A percentile compares a stretch with the other conserved stretches of the same genome.
phyloP scores from a whole-genome alignment of 2,888 invertebrate species.

The Fissipunctia ypsillon region DNA sequence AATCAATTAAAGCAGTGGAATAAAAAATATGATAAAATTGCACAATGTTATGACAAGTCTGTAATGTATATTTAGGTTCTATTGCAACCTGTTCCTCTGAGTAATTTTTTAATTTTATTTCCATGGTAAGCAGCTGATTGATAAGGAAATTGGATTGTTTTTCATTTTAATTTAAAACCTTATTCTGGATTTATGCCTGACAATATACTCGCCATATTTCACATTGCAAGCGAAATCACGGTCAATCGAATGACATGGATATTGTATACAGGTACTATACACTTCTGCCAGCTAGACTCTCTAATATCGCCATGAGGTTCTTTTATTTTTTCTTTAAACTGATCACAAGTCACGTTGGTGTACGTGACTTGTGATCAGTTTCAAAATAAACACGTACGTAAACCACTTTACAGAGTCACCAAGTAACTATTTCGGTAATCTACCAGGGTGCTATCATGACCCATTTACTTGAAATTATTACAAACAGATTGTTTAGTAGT shows the following conservation, averaged over 20 bases:
- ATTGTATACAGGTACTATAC: not conserved
- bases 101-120: slow-evolving; percentile 8
- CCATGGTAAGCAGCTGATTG: not conserved
- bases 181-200: no score
- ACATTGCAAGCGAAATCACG: not conserved
- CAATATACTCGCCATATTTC: not conserved
- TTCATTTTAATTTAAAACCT: not conserved
- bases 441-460: slow-evolving; percentile 5
- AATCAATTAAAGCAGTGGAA: slow-evolving; percentile 16
- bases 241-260: not conserved
- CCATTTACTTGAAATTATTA: not conserved
- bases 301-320: not conserved
- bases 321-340: not conserved
- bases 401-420: slow-evolving; percentile 3
- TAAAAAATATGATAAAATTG: slow-evolving; percentile 31
- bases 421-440: not conserved
- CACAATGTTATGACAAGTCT: slow-evolving; percentile 44
- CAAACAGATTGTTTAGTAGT: not conserved
- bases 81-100: not conserved
- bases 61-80: slow-evolving; percentile 23
- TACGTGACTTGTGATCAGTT: no score
- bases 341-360: slow-evolving; percentile 40
- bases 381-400: slow-evolving; percentile 41
- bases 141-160: not conserved
- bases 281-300: not conserved